Base-by-base conservation (phyloP, 2,888 invertebrate species). In the Caenorhabditis virilis region DNA sequence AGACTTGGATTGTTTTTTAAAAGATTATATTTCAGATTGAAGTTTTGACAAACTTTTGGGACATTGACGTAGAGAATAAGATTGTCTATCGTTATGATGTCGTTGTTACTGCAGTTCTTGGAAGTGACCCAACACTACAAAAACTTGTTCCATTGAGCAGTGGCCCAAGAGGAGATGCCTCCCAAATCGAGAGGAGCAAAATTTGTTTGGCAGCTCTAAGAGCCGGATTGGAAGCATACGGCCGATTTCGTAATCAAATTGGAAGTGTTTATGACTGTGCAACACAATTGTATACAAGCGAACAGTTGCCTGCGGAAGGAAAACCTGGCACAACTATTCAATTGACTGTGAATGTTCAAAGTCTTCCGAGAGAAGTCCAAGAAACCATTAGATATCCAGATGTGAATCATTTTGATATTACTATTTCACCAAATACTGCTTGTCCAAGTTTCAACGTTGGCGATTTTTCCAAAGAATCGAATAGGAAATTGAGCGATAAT, bases 31-130 rank as follows among this genome's bases (percentile, higher is more conserved):
- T 36, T 36, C 36, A 39, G 20, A 22, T 45, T 27, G 7, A 7
- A 13, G 11, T 48, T 11, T n/a, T 48, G 11, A 20, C 35, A 20
- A 48, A 62, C 27, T 35, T 57, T 22, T 57, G 23, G 43, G 26
- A 33, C 23, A 27, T 62, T 16, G 16, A 56, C 23, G 48, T 57
- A 1, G 22, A 25, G 16, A 36, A 23, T 3, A 50, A 52, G 25
- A 52, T 35, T 11, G 56, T 62, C 42, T 57, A 56, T 25, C 38
- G 47, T 4, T 62, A 62, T 42, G 52, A 62, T 36, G 42, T 57
- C 7, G 20, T 13, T 11, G 39, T 42, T 2, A 5, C 22, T 9
- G 23, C 20, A 7, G 23, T 42, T 23, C 3, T 42, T 6, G 30
- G 6, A 30, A 23, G 15, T 6, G 23, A 22, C 13, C 15, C 15